Conservation (phyloP, 2,888 invertebrate species). For the Lepetodrilus schrolli region DNA sequence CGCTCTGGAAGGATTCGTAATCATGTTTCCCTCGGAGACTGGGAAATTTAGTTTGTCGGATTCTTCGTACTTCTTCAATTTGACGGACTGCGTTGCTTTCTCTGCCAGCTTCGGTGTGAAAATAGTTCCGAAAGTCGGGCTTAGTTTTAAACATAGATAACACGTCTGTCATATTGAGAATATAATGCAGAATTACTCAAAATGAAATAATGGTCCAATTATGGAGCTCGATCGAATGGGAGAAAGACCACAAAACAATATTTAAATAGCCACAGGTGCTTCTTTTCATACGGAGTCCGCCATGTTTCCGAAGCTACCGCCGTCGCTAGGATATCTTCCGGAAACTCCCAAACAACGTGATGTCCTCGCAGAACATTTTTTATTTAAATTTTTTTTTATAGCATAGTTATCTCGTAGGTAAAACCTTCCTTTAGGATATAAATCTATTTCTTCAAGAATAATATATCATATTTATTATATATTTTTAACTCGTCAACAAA, state of each 20-base stretch:
- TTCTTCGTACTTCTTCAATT: slow-evolving; percentile 65
- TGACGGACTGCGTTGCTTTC: slow-evolving; percentile 62
- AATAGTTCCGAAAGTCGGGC: slow-evolving; percentile 61
- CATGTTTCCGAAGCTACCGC: slow-evolving; percentile 59
- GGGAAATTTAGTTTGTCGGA: slow-evolving; percentile 70
- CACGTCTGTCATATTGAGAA: slow-evolving; percentile 58
- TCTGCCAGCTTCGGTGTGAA: slow-evolving; percentile 65
- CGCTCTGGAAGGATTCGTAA: slow-evolving; percentile 65
- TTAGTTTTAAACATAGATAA: slow-evolving; percentile 62
- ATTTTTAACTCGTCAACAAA: too few relatives aligned
- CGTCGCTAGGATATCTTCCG: slow-evolving; percentile 60
- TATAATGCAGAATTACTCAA: not conserved
- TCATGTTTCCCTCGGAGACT: slow-evolving; percentile 61
- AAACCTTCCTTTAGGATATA: too few relatives aligned
- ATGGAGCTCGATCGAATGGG: too few relatives aligned
- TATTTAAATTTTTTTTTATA: too few relatives aligned
- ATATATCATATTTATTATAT: too few relatives aligned
- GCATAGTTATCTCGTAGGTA: too few relatives aligned
- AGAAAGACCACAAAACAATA: too few relatives aligned
- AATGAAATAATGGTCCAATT: not conserved
- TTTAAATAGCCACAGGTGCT: slow-evolving; percentile 11
- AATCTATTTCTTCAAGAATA: too few relatives aligned
- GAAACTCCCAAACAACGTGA: slow-evolving; percentile 55
- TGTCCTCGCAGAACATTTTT: too few relatives aligned
- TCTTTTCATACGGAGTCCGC: slow-evolving; percentile 31